Base-by-base conservation (phyloP, 2,113 vertebrate genomes). In the Nettapus auritus region DNA sequence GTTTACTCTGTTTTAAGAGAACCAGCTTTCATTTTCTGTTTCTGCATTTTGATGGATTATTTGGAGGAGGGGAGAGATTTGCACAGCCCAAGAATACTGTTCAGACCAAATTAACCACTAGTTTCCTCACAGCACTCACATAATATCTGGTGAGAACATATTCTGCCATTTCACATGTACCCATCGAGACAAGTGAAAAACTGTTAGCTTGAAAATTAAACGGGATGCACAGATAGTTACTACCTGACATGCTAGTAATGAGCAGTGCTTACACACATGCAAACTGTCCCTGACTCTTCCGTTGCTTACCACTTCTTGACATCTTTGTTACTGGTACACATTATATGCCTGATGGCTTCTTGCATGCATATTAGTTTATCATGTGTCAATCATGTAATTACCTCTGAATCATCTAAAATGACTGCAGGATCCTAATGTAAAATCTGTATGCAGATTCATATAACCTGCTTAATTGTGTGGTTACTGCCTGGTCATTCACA, bases 351-450 rank as follows among this genome's bases (percentile, higher is more conserved):
- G 28, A 62, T 34, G 22, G 50, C 77, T 90, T 34, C 38, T 34
- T 78, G 94, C 95, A 96, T 64, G 82, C 64, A 13, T 92, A 91
- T 76, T 66, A 88, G 88, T 77, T 94, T 82, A 91, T 93, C 71
- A 14, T n/a, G 67, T 73, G 67, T 89, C 78, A 85, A 66, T 89
- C 79, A 23, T 66, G 64, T 96, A 93, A 92, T 94, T 85, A 79
- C 56, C 71, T 93, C 82, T 34, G 60, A 94, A 88, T 87, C 60
- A 78, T 89, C 42, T 64, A 67, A 94, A 84, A 66, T 25, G 6
- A 48, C 85, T 95, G 55, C 26, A 34, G 82, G 77, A 82, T 75
- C 79, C 34, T 75, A 68, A 89, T 89, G 74, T 81, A 83, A 96
- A 82, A 69, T 76, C 76, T 50, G 36, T 60, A 25, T n/a, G 63